Evolutionary conservation across 2,113 vertebrate species (phyloP), one percentile per base, ranked within the genome.

Genomic region (Corvus hawaiiensis): DNA sequence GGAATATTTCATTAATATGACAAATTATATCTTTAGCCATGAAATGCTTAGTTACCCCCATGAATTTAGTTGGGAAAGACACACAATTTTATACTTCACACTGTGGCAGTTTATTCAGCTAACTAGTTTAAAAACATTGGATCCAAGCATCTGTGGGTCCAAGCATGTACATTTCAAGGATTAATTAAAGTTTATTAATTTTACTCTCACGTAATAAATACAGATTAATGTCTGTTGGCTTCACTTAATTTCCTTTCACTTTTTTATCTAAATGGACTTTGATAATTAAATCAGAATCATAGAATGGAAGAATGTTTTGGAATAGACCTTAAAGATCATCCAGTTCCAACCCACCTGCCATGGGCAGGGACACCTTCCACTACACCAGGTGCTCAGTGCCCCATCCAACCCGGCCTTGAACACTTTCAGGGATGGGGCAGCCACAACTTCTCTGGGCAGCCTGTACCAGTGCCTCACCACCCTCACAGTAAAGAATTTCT

Each of bases 1-100:
- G 48, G n/a, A 62, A 37, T 94, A 84, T 87, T 96, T 96, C 59
- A 93, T 93, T 96, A 91, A 77, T 64, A 93, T 90, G 88, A 94
- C 48, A 92, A 96, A 97, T 94, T 84, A 71, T 59, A 56, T 74
- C 35, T 94, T 89, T 86, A 92, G 43, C 32, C 24, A 33, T 78
- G 17, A 91, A 91, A 93, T 77, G 43, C 35, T 81, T 95, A 84
- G 59, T 88, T 94, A 80, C 72, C 30, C 26, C 15, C 26, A 46
- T 41, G 35, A 91, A 74, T 93, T 72, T 83, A 88, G 18, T 41
- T 77, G 22, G 17, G 9, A 71, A 90, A 91, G 41, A 71, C 22
- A 30, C 16, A 41, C 13, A 41, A 8, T 59, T 43, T 90, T 91
- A 23, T n/a, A 61, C 59, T 87, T 91, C 75, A 69, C 16, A 46